Base-by-base conservation (phyloP, 1,140 invertebrate genomes). In the Plodia interpunctella region DNA sequence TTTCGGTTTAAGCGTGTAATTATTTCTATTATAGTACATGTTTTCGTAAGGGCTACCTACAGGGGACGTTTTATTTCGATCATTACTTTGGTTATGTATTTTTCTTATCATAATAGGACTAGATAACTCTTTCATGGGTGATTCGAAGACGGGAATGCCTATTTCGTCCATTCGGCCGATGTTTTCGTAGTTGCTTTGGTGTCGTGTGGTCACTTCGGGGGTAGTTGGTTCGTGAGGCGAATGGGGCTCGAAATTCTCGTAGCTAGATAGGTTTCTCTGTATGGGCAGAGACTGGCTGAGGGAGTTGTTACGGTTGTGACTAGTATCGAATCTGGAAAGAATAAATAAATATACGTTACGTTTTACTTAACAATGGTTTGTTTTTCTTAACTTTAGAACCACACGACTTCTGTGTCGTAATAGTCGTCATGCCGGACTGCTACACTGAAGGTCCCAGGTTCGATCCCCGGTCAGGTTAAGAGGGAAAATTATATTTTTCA, bases 1-100 rank as follows among this genome's bases (percentile, higher is more conserved):
- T 62, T 90, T 90, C 9, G 91, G 91, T 67, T 90, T 90, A 25
- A 88, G 66, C 3, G 66, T 63, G 18, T 70, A 71, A 0, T 84
- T 78, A 60, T 86, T 80, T 77, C 82, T 76, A 66, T 69, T 65
- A 50, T 70, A 76, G 28, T 88, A 89, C 1, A 91, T 80, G 67
- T 92, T 92, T 76, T 92, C 91, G 63, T 92, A 92, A 2, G 90
- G 90, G 66, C 90, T 91, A 8, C 74, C 73, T 54, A 86, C 66
- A 13, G 84, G 84, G 0, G 84, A 86, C 0, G 70, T 49, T 10
- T 68, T 25, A 10, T 63, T 52, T 9, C 55, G 18, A 56, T 68
- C 57, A 28, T 58, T 60, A 17, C 70, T 75, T 72, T 84, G 82
- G 64, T 78, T 83, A 57, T 80, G 71, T n/a, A 83, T 64, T 68